Evolutionary conservation across 1,140 invertebrate species (phyloP).

Genomic region (Drosophila trapezifrons): DNA sequence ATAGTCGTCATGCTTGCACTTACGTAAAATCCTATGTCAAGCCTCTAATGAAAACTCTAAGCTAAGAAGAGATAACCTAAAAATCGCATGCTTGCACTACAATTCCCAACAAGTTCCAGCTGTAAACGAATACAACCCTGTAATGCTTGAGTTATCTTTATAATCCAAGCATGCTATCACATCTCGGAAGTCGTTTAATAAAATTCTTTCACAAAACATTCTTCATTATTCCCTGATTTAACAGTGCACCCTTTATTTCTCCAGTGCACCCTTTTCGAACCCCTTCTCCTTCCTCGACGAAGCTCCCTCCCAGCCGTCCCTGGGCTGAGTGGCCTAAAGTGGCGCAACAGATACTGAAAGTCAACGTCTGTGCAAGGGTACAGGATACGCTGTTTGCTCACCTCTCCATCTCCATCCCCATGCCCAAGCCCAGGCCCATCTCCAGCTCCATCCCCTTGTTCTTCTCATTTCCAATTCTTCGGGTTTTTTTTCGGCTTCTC

Average conservation of each 20-base stretch:
- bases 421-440: neutral
- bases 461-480: constrained; percentile 10
- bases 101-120: too few relatives aligned
- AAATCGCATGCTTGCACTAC: too few relatives aligned
- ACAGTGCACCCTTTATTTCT: too few relatives aligned
- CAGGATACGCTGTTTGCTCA: constrained; percentile 66
- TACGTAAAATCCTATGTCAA: too few relatives aligned
- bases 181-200: too few relatives aligned
- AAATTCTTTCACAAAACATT: too few relatives aligned
- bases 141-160: too few relatives aligned
- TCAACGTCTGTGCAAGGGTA: constrained; percentile 78
- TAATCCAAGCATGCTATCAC: too few relatives aligned
- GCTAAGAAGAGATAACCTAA: too few relatives aligned
- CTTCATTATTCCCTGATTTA: neutral
- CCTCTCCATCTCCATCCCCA: neutral
- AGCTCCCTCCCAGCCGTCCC: constrained; percentile 22
- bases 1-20: too few relatives aligned
- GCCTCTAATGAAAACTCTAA: too few relatives aligned
- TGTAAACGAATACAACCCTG: too few relatives aligned
- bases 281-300: neutral
- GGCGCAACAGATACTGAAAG: constrained; percentile 79
- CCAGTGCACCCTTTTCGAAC: neutral
- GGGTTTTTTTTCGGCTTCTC: constrained; percentile 6
- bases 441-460: neutral
- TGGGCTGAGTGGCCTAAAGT: constrained; percentile 63